These are phyloP conservation scores for Drosophila bunnanda DNA, from an alignment of 2,888 invertebrate genomes.

Conservation along the genomic window DNA sequence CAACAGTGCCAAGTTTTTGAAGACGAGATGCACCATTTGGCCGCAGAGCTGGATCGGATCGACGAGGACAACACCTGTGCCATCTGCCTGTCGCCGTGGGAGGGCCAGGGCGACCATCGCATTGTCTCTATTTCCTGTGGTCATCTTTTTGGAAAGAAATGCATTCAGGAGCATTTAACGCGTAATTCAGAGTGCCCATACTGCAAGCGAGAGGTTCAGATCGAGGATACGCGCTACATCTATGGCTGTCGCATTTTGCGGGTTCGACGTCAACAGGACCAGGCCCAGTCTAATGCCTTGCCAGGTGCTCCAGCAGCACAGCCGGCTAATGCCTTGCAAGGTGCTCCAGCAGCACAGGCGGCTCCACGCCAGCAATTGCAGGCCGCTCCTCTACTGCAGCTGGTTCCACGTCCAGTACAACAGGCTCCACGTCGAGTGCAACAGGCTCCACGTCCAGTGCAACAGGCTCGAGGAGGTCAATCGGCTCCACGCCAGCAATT, in stretches of 20 bases:
- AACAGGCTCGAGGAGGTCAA: too few species aligned
- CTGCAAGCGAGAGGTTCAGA: not conserved
- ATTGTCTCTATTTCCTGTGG: conserved; percentile 7
- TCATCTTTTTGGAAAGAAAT: conserved; percentile 4
- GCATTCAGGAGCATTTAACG: not conserved
- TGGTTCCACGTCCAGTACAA: not conserved
- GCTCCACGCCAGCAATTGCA: too few species aligned
- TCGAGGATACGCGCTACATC: not conserved
- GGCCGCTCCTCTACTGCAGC: not conserved
- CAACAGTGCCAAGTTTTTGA: not conserved
- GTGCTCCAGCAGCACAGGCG: too few species aligned
- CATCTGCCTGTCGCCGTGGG: conserved; percentile 5
- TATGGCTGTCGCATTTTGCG: not conserved
- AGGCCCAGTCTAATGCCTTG: not conserved
- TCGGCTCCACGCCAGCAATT: too few species aligned
- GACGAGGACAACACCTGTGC: not conserved
- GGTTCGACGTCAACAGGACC: not conserved
- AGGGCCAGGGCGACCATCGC: conserved; percentile 1
- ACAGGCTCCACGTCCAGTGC: not conserved
- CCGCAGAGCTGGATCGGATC: not conserved
- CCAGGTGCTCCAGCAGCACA: too few species aligned
- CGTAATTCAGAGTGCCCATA: not conserved
- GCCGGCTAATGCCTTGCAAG: too few species aligned
- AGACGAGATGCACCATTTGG: not conserved
- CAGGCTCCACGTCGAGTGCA: not conserved